Conservation (phyloP, 2,888 invertebrate species). For the Alcis repandata region DNA sequence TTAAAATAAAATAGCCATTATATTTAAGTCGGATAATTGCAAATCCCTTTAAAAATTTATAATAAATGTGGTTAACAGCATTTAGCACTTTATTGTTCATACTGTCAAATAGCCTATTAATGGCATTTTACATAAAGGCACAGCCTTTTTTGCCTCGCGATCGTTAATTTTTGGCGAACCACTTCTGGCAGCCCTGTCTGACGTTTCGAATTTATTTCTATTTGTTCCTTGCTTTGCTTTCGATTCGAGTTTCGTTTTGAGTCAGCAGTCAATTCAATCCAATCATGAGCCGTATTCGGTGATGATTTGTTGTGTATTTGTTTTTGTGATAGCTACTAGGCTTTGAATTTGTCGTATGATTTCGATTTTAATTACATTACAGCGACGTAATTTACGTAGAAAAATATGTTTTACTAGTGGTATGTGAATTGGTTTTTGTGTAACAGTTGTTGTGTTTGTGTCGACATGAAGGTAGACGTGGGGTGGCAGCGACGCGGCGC, state of each 20-base stretch:
- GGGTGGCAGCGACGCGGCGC: conserved; percentile 75
- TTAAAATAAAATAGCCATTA: too few species aligned
- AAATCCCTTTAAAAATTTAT: too few species aligned
- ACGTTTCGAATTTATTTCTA: too few species aligned
- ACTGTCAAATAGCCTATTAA: too few species aligned
- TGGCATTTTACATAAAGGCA: too few species aligned
- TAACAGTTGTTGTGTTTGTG: conserved; percentile 63
- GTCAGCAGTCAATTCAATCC: not conserved
- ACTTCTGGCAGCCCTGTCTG: too few species aligned
- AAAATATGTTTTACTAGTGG: conserved; percentile 61
- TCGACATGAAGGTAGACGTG: conserved; percentile 79
- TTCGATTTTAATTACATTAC: conserved; percentile 60
- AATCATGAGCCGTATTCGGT: conserved; percentile 50
- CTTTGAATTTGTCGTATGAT: conserved; percentile 64
- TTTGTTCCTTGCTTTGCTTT: too few species aligned
- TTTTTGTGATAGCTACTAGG: conserved; percentile 60
- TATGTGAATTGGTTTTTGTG: conserved; percentile 54
- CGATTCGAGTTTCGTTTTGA: conserved; percentile 4
- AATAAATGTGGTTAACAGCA: too few species aligned
- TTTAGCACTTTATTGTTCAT: too few species aligned
- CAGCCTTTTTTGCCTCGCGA: too few species aligned
- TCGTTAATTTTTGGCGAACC: too few species aligned
- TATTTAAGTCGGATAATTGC: too few species aligned
- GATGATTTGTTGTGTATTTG: conserved; percentile 61
- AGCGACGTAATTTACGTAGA: conserved; percentile 46